These are phyloP conservation scores for Rhinichthys klamathensis DNA, from an alignment of 2,113 vertebrate species.

Conservation along the genomic window DNA sequence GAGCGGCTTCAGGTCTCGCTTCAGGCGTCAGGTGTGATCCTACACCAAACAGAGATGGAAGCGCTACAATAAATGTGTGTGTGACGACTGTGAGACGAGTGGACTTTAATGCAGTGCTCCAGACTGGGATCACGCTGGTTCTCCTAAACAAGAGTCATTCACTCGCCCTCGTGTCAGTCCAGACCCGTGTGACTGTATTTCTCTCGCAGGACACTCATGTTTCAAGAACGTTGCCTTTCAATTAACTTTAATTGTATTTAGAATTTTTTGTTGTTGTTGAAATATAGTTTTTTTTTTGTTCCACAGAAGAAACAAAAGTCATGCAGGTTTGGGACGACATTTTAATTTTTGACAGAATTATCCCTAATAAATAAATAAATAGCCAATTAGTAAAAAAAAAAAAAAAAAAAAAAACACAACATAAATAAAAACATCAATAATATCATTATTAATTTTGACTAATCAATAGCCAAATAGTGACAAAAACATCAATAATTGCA, in stretches of 20 bases:
- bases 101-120: background rate
- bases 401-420: background rate
- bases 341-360: background rate
- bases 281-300: background rate
- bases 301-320: background rate
- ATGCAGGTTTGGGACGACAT: background rate
- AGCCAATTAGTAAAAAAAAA: background rate
- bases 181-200: background rate
- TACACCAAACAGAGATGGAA: slow-evolving; percentile 20
- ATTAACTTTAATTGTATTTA: background rate
- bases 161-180: background rate
- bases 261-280: background rate
- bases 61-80: background rate
- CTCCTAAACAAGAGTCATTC: background rate
- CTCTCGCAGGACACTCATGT: background rate
- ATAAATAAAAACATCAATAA: background rate
- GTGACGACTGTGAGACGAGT: no score
- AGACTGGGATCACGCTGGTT: background rate
- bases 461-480: background rate
- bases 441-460: background rate
- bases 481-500: background rate
- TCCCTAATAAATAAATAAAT: background rate
- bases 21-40: background rate
- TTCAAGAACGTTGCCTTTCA: background rate
- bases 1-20: no score